Evolutionary conservation across 2,888 invertebrate genomes (phyloP), one percentile per base, ranked within the genome.

Genomic region (Pristionchus maxplancki): DNA sequence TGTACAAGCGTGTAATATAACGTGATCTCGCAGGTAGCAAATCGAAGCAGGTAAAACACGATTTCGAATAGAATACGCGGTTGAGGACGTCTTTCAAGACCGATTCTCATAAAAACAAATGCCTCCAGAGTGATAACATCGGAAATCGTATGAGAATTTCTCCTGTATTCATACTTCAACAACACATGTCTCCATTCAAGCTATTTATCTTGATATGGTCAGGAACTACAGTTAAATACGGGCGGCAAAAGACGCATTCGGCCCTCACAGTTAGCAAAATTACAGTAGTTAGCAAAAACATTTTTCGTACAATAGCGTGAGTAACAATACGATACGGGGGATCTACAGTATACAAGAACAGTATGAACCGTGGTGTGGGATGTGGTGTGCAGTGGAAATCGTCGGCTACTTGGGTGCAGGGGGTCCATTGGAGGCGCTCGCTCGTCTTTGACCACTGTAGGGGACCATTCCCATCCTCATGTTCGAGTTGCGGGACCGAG

Each of bases 181-280:
- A n/a, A n/a, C n/a, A n/a, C n/a, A n/a, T n/a, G n/a, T n/a, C n/a
- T n/a, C 34, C 34, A 67, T 67, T 67, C 71, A 71, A 37, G 37
- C 58, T 58, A 71, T 71, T 71, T 71, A 71, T 71, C 71, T 34
- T 71, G 71, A 71, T 37, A 71, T 71, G 71, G 37, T 40, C 34
- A 34, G 13, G 31, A 37, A 71, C 24, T 17, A 37, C 37, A 71
- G 37, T 64, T 31, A 13, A 64, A 64, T 64, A 44, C 44, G 6
- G 44, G 44, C 11, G 44, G 44, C 44, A 44, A 44, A 44, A 44
- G n/a, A n/a, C n/a, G n/a, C n/a, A n/a, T n/a, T n/a, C n/a, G n/a
- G n/a, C n/a, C n/a, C 11, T 44, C 44, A 58, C n/a, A 24, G 3
- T 58, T 58, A n/a, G n/a, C 58, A 8, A 58, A 24, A 53, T 15